Base-by-base conservation (phyloP, 2,888 invertebrate species). In the Steinernema scapterisci region DNA sequence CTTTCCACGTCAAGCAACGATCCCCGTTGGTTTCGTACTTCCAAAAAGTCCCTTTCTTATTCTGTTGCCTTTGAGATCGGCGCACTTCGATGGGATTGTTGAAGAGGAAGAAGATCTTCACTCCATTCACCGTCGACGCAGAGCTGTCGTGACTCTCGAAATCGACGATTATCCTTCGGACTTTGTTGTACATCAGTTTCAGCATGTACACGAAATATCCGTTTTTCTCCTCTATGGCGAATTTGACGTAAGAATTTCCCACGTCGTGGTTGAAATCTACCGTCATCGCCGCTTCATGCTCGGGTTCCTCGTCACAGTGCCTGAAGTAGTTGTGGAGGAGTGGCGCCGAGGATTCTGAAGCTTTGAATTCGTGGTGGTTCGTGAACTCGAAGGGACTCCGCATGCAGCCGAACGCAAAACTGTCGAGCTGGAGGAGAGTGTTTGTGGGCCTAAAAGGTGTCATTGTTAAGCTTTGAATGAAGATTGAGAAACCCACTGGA, bases 101-200 rank as follows among this genome's bases (percentile, higher is more conserved):
- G 63, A 63, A 27, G 1, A 63, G 63, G 16, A 63, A n/a, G 25
- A 27, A 31, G 63, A 63, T 6, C 16, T 25, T 21, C 31, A 38
- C 63, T 3, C 25, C 63, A 11, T 31, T 5, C 5, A 63, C 63
- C 9, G 23, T 27, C 16, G 23, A 16, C 25, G 23, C 31, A 6
- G 38, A 6, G 38, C 38, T 38, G 63, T 63, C 63, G 63, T 3
- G 13, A 16, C 48, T 16, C 11, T 71, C 71, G 48, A 71, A 71
- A 23, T 51, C 48, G n/a, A 71, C 51, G 71, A 71, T 71, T 19
- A 71, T 71, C 23, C 71, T 45, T 44, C 71, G 71, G 48, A 44
- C 31, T 21, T 5, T 48, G 71, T n/a, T 31, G 71, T 46, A 71
- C 9, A 27, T 19, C 48, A 46, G 46, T 48, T 48, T 71, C 13